phyloP scores from a whole-genome alignment of 2,113 vertebrate species.

The Bombycilla garrulus region DNA sequence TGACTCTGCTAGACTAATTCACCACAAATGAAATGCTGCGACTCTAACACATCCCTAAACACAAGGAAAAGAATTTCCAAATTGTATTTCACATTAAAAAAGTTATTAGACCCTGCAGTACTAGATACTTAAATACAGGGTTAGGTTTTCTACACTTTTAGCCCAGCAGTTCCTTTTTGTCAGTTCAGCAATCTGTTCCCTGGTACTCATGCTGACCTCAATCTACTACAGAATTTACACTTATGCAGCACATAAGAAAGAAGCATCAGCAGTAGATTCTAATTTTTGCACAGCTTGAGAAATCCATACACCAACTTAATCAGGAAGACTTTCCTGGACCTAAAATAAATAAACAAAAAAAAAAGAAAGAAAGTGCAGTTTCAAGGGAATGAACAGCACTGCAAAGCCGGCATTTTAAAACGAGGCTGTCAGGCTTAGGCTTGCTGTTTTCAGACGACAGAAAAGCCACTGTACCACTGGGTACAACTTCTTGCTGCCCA shows the following conservation, averaged over 20 bases:
- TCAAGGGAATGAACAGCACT: neutral
- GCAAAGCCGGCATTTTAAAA: neutral
- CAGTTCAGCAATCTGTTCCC: neutral
- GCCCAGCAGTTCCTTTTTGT: neutral
- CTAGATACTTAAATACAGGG: neutral
- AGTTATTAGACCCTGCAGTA: neutral
- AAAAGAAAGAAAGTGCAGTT: neutral
- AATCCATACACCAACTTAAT: neutral
- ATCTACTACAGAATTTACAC: neutral
- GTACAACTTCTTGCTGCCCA: neutral
- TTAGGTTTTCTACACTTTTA: neutral
- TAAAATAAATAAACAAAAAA: neutral
- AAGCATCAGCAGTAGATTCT: neutral
- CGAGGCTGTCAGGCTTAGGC: neutral
- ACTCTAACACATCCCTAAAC: neutral
- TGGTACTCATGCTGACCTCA: neutral
- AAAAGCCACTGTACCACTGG: neutral
- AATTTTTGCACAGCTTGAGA: neutral
- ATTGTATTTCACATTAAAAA: neutral
- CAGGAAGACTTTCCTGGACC: neutral
- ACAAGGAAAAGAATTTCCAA: neutral
- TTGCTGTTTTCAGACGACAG: fast-evolving
- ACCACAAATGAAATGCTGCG: neutral
- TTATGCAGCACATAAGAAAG: neutral
- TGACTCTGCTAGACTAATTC: neutral